phyloP scores from a whole-genome alignment of 1,140 invertebrate genomes.

The Eriosoma lanigerum region DNA sequence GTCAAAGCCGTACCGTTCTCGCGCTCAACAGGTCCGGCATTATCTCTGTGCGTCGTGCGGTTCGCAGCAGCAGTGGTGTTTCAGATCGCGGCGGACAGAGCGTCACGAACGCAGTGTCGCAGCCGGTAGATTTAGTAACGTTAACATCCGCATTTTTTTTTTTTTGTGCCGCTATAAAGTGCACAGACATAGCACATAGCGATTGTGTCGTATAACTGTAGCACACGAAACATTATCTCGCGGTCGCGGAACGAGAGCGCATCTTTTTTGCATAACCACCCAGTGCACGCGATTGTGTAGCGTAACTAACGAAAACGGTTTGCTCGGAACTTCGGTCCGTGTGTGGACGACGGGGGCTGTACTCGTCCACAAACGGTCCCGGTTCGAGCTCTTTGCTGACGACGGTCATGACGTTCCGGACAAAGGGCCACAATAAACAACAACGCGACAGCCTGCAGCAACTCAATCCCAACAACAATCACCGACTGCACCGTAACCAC shows the following conservation, averaged over 20 bases:
- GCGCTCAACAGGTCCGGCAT: slow-evolving; percentile 47
- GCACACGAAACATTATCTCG: too few relatives aligned
- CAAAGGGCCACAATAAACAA: slow-evolving; percentile 15
- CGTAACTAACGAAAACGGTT: not conserved
- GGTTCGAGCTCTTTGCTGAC: not conserved
- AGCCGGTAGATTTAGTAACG: too few relatives aligned
- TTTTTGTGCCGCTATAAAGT: too few relatives aligned
- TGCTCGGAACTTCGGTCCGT: not conserved
- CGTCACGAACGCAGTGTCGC: too few relatives aligned
- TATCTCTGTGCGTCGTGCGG: slow-evolving; percentile 14
- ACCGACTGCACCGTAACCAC: not conserved
- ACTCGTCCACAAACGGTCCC: slow-evolving; percentile 4
- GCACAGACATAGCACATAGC: too few relatives aligned
- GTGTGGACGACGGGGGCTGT: slow-evolving; percentile 5
- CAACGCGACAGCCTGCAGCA: not conserved
- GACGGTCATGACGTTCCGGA: slow-evolving; percentile 42
- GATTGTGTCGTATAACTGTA: too few relatives aligned
- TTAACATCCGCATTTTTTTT: too few relatives aligned
- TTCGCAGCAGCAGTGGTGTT: not conserved
- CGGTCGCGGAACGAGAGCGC: not conserved
- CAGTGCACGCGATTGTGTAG: not conserved
- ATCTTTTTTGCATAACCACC: too few relatives aligned
- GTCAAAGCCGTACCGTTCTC: slow-evolving; percentile 38
- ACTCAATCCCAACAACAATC: not conserved
- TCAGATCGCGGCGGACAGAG: too few relatives aligned